Evolutionary conservation across 2,888 invertebrate species (phyloP).

Genomic region (Amblyjoppa fuscipennis): DNA sequence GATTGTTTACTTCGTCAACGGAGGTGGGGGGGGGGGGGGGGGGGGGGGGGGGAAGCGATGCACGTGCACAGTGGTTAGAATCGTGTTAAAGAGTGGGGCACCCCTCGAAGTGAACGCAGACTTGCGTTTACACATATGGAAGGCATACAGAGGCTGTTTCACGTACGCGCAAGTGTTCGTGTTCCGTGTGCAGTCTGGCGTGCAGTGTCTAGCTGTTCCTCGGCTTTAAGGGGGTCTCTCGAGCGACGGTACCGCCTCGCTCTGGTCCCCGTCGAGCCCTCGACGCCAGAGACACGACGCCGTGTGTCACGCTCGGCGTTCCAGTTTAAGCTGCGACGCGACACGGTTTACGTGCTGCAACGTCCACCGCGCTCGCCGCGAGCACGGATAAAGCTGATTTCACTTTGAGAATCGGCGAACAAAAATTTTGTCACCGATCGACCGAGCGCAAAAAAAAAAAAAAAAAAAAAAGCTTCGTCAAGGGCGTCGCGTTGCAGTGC

Average conservation of each 20-base stretch:
- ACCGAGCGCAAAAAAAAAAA: too few species aligned
- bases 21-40: not conserved
- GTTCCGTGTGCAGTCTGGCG: conserved; percentile 10
- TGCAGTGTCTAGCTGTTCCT: conserved; percentile 22
- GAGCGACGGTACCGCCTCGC: conserved; percentile 16
- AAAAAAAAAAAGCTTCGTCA: not conserved
- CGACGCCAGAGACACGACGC: conserved; percentile 56
- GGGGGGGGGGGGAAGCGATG: not conserved
- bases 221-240: conserved; percentile 59
- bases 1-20: conserved; percentile 55
- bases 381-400: conserved; percentile 34
- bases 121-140: conserved; percentile 20
- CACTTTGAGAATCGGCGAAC: not conserved
- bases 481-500: not conserved
- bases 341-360: conserved; percentile 73
- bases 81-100: not conserved
- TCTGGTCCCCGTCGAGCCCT: conserved; percentile 36
- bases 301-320: conserved; percentile 79
- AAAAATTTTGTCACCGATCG: not conserved
- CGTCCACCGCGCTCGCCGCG: conserved; percentile 27
- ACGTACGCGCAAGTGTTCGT: not conserved
- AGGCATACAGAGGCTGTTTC: not conserved
- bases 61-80: conserved; percentile 19
- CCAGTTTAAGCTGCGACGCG: conserved; percentile 80
- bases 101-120: not conserved